phyloP scores from a whole-genome alignment of 2,888 invertebrate species.

The Drosophila gaucha region DNA sequence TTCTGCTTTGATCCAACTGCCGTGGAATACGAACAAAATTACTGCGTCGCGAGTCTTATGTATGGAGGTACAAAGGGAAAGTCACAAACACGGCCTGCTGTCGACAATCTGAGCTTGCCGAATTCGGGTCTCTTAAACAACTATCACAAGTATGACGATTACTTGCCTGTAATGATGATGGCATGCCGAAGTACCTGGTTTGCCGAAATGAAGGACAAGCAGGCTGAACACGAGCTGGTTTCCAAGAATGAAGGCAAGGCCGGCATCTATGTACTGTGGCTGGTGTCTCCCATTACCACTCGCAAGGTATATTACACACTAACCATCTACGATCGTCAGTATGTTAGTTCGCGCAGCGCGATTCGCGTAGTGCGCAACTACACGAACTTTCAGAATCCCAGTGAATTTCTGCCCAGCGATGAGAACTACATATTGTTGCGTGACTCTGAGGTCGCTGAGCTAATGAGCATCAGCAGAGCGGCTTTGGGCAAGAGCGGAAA shows the following conservation, averaged over 20 bases:
- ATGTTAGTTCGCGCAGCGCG: conserved; percentile 31
- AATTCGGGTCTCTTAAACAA: conserved; percentile 34
- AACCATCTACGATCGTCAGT: conserved; percentile 42
- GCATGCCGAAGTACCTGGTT: conserved; percentile 51
- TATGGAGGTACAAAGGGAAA: conserved; percentile 37
- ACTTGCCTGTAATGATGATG: conserved; percentile 53
- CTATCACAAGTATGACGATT: conserved; percentile 14
- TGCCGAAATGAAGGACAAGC: conserved; percentile 38
- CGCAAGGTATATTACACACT: conserved; percentile 43
- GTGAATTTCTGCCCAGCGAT: conserved; percentile 40
- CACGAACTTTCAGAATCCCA: conserved; percentile 38
- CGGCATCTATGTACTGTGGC: conserved; percentile 51
- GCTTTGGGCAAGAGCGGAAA: background rate
- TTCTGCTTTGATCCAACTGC: conserved; percentile 33
- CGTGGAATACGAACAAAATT: background rate
- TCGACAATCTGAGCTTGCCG: conserved; percentile 17
- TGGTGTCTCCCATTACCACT: conserved; percentile 32
- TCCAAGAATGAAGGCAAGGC: background rate
- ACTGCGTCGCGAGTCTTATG: conserved; percentile 32
- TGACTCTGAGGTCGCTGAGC: conserved; percentile 27
- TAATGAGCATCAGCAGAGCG: conserved; percentile 4
- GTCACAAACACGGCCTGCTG: conserved; percentile 17
- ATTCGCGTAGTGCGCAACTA: conserved; percentile 41
- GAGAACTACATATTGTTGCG: conserved; percentile 49
- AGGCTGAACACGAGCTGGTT: conserved; percentile 18